Conservation (phyloP, 2,113 vertebrate genomes). For the Psophia crepitans region DNA sequence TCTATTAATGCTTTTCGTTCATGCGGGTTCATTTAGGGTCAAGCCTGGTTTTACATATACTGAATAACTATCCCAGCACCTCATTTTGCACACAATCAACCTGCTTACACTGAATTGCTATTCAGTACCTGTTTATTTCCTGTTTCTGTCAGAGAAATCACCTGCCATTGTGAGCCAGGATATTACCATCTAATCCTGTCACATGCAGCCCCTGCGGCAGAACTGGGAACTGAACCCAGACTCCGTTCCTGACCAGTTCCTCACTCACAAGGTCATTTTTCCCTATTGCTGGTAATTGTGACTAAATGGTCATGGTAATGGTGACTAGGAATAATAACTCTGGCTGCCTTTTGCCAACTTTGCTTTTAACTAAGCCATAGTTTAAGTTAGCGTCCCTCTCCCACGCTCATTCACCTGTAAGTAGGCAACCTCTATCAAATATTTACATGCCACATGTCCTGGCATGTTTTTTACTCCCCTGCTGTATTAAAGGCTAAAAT, state of each 20-base stretch:
- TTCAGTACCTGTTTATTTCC: conserved; percentile 6
- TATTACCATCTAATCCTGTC: not conserved
- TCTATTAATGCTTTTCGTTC: not conserved
- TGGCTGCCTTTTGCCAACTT: not conserved
- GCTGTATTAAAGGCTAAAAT: not conserved
- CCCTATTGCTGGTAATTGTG: not conserved
- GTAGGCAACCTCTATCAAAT: not conserved
- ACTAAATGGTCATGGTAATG: not conserved
- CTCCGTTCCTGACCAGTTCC: not conserved
- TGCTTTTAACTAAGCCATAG: not conserved
- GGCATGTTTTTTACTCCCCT: not conserved
- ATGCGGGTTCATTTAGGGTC: not conserved
- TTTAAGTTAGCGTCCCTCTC: not conserved
- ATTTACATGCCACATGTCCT: not conserved
- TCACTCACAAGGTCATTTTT: not conserved
- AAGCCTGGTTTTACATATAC: not conserved
- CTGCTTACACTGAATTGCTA: not conserved
- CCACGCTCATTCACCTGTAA: not conserved
- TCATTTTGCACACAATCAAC: conserved; percentile 13
- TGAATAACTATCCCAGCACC: not conserved
- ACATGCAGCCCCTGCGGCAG: not conserved
- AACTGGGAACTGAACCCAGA: not conserved
- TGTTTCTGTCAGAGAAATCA: not conserved
- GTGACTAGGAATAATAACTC: not conserved
- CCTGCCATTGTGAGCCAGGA: not conserved